phyloP scores from a whole-genome alignment of 2,888 invertebrate species.

The Teinopalpus imperialis region DNA sequence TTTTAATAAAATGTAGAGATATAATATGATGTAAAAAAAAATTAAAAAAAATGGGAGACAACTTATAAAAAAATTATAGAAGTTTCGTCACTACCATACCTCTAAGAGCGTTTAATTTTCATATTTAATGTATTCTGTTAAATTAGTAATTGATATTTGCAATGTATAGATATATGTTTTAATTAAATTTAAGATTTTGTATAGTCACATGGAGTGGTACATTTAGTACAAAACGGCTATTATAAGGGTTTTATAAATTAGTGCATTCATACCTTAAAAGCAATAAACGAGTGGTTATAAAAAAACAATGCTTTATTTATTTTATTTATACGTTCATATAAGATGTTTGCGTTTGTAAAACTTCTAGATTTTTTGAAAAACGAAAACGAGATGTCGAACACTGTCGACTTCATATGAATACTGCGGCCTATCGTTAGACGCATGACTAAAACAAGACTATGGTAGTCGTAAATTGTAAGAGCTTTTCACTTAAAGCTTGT shows the following conservation, averaged over 20 bases:
- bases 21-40: too few relatives aligned
- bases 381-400: too few relatives aligned
- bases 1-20: too few relatives aligned
- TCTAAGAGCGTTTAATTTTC: constrained; percentile 15
- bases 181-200: constrained; percentile 20
- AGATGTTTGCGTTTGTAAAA: too few relatives aligned
- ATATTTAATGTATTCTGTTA: constrained; percentile 5
- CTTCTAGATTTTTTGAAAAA: too few relatives aligned
- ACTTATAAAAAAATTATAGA: neutral
- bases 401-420: too few relatives aligned
- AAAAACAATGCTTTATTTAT: constrained; percentile 33
- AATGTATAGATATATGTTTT: constrained; percentile 21
- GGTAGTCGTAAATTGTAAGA: too few relatives aligned
- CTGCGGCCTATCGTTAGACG: too few relatives aligned
- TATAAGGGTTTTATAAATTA: constrained; percentile 55
- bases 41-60: too few relatives aligned
- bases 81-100: neutral
- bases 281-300: constrained; percentile 73
- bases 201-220: constrained; percentile 62
- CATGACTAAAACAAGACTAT: too few relatives aligned
- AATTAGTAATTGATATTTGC: neutral
- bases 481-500: too few relatives aligned
- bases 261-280: constrained; percentile 62
- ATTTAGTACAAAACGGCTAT: constrained; percentile 75
- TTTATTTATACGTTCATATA: too few relatives aligned